Base-by-base conservation (phyloP, 2,888 invertebrate genomes). In the Ophion obscuratus region DNA sequence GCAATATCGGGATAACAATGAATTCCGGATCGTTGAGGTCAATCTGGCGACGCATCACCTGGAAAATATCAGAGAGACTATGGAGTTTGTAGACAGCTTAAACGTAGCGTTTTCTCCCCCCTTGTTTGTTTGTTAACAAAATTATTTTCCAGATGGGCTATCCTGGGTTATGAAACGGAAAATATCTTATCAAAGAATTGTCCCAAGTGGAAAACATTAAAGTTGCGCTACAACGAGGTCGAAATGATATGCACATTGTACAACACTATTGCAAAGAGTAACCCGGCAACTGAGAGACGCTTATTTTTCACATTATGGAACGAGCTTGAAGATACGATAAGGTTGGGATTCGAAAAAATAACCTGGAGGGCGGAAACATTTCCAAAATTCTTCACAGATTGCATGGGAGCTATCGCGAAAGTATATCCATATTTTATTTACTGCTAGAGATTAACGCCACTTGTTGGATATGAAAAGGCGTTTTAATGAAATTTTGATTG, bases 281-380 rank as follows among this genome's bases (percentile, higher is more conserved):
- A 98, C 1, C 97, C 97, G 0, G 95, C 96, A 2, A 96, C 97
- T 66, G 98, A 98, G 91, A 94, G 97, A 36, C 94, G 96, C 73
- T 94, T 98, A 2, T 98, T 98, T 94, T 96, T 96, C 47, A 84
- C 82, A 53, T 62, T 83, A 11, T 40, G 87, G 27, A 74, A 86
- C 61, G 86, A 88, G 10, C 81, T 87, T n/a, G 95, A 96, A 88
- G 96, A 96, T 88, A 96, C 96, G 92, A 95, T 97, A 31, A 95
- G 96, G 57, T 96, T 97, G 0, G 97, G 97, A 27, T 95, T 97
- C 27, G 95, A 95, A 10, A 96, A 96, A 91, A 92, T 97, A 0
- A 96, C 96, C 4, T 97, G 97, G 96, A 95, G 95, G 17, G 95
- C 96, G 3, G 96, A 96, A 81, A 95, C 96, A 91, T 96, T 96